A percentile compares a stretch with the other conserved stretches of the same genome.
Conservation (phyloP, 2,888 invertebrate species). For the Oeneis ivallda region DNA sequence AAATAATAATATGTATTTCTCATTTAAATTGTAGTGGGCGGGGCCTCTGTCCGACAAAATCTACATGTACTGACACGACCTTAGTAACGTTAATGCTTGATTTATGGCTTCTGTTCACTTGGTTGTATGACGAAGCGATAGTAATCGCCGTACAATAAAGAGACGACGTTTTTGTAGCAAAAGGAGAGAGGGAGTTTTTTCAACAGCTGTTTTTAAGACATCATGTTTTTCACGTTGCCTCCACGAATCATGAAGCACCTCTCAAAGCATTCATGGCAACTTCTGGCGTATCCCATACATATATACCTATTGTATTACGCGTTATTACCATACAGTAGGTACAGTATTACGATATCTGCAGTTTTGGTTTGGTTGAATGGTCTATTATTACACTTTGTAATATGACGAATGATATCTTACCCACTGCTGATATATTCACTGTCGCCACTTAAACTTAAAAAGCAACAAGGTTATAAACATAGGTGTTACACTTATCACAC, state of each 20-base stretch:
- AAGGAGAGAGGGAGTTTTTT: background rate
- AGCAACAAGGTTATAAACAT: background rate
- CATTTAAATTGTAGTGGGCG: constrained; percentile 29
- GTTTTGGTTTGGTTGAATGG: too few species aligned
- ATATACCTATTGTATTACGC: too few species aligned
- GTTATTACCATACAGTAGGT: too few species aligned
- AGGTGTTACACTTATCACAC: constrained; percentile 4
- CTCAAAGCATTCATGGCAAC: too few species aligned
- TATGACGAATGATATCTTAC: too few species aligned
- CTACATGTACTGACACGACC: constrained; percentile 36
- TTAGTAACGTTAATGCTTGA: constrained; percentile 37
- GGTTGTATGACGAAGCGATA: constrained; percentile 33
- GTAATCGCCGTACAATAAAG: constrained; percentile 38
- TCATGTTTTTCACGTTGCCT: too few species aligned
- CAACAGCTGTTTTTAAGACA: too few species aligned
- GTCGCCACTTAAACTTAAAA: background rate
- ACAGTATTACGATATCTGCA: too few species aligned
- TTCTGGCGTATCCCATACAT: too few species aligned
- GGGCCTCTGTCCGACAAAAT: constrained; percentile 27
- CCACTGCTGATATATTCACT: too few species aligned
- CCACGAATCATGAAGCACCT: too few species aligned
- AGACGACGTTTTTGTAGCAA: constrained; percentile 3
- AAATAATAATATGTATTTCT: constrained; percentile 17
- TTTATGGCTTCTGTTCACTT: constrained; percentile 40
- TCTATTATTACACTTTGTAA: too few species aligned